Percentiles rank a stretch among this genome's conserved stretches.
These are phyloP conservation scores for Aplodontia rufa DNA, from an alignment of 2,113 vertebrate species.

Conservation along the genomic window DNA sequence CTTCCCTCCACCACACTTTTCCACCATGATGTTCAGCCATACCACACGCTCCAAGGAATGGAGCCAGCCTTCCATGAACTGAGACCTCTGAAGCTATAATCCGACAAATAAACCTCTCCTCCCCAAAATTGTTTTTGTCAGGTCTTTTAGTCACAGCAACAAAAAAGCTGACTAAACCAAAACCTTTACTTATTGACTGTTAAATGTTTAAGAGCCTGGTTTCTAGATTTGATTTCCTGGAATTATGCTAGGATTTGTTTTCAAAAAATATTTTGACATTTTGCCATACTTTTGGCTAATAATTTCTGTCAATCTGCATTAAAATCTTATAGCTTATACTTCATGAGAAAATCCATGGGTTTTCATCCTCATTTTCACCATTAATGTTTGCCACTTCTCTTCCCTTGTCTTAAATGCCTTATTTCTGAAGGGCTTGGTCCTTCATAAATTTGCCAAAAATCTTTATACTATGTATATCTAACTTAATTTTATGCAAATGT, in stretches of 20 bases:
- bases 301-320: not conserved
- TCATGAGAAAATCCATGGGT: not conserved
- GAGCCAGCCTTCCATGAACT: too few relatives aligned
- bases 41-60: too few relatives aligned
- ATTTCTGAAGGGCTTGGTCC: not conserved
- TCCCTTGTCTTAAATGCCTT: not conserved
- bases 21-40: too few relatives aligned
- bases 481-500: not conserved
- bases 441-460: not conserved
- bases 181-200: not conserved
- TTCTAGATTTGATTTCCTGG: not conserved
- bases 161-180: too few relatives aligned
- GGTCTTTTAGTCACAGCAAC: too few relatives aligned
- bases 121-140: too few relatives aligned
- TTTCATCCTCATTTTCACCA: not conserved
- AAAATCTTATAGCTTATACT: not conserved
- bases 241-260: not conserved
- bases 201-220: not conserved
- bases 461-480: not conserved
- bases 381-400: not conserved
- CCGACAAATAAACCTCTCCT: too few relatives aligned
- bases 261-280: not conserved
- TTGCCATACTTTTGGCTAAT: not conserved
- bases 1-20: too few relatives aligned
- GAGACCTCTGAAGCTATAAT: too few relatives aligned